Evolutionary conservation across 2,888 invertebrate genomes (phyloP).

Genomic region (Cantharis rufa): DNA sequence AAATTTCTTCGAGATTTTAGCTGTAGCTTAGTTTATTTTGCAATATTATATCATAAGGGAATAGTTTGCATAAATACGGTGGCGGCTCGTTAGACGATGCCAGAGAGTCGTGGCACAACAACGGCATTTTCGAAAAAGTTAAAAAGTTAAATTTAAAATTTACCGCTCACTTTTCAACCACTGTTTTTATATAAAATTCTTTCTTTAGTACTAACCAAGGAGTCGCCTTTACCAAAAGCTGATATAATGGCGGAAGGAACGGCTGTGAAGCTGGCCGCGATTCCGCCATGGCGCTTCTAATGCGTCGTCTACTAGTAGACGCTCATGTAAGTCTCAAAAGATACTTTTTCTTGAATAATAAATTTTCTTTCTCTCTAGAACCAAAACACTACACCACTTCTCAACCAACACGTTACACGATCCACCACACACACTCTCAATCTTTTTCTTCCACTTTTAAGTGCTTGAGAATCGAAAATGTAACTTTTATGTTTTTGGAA

Average conservation of each 20-base stretch:
- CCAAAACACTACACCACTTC: neutral
- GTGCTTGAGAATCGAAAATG: neutral
- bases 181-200: no score
- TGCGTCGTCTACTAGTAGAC: conserved; percentile 84
- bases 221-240: neutral
- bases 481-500: conserved; percentile 8
- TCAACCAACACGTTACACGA: neutral
- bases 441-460: neutral
- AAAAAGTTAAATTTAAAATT: no score
- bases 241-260: conserved; percentile 24
- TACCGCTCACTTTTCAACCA: no score
- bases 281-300: conserved; percentile 84
- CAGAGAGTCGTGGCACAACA: no score
- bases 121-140: no score
- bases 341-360: neutral
- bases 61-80: no score
- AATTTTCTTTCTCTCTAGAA: neutral
- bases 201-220: neutral
- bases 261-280: conserved; percentile 58
- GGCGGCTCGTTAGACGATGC: no score
- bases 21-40: no score
- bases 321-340: conserved; percentile 68
- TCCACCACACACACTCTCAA: neutral
- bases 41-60: no score
- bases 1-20: neutral